Conservation (phyloP, 2,113 vertebrate genomes). For the Eulemur rufifrons region DNA sequence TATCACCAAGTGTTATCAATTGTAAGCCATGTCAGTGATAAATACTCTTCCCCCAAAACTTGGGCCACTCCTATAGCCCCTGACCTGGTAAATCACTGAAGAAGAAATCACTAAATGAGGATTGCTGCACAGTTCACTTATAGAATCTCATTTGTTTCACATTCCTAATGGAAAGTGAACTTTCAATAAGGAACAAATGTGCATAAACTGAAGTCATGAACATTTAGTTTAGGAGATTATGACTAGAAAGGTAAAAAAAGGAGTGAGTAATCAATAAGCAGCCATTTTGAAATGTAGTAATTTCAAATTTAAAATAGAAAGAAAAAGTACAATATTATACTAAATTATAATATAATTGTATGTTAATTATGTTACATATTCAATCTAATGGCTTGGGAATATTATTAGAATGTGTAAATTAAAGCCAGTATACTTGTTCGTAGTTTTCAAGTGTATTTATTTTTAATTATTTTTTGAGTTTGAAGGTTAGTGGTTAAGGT, state of each 20-base stretch:
- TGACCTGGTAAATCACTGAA: background rate
- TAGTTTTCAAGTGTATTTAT: background rate
- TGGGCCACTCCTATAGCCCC: fast-evolving
- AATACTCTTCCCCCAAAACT: background rate
- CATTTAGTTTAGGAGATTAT: background rate
- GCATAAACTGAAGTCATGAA: background rate
- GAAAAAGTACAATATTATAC: background rate
- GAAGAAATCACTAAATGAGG: background rate
- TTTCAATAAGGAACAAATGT: background rate
- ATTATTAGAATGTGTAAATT: background rate
- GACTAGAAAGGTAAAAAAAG: background rate
- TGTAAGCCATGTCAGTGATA: background rate
- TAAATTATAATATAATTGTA: background rate
- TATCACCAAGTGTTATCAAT: background rate
- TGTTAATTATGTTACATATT: background rate
- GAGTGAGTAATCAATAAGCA: background rate
- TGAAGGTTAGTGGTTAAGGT: background rate
- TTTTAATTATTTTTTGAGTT: background rate
- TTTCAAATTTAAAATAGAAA: background rate
- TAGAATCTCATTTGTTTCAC: background rate
- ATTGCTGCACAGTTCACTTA: background rate
- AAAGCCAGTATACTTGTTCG: background rate
- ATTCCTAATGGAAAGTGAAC: background rate
- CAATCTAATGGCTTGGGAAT: background rate
- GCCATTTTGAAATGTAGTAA: background rate